Base-by-base conservation (phyloP, 2,113 vertebrate genomes). In the Todiramphus saurophagus region DNA sequence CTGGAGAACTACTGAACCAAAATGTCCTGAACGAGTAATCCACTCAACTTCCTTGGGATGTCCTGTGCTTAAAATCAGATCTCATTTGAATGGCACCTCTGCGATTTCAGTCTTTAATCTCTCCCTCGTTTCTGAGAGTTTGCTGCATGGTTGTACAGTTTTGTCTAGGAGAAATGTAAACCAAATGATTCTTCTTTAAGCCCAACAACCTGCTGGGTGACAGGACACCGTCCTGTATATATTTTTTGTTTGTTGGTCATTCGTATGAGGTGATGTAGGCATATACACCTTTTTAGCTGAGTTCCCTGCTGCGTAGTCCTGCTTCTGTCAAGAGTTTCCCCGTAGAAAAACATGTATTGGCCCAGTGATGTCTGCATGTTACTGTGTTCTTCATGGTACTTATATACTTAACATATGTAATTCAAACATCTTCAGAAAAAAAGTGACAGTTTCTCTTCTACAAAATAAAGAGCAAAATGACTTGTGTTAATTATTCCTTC, bases 401-500 rank as follows among this genome's bases (percentile, higher is more conserved):
- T 66, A 48, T 23, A 37, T 80, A 91, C 83, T 70, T 50, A 87
- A 37, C 69, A 78, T 96, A 91, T 46, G 46, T 89, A 80, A 95
- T 91, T 89, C 51, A 82, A 30, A 58, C 9, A 33, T 86, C 83
- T 81, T 82, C 67, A 94, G 68, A 69, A 95, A 93, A 92, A 85
- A 74, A 51, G 50, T 37, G 82, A 84, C 50, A 90, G 91, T 78
- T 96, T 80, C 44, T 93, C 51, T 93, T 93, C 76, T 69, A 43
- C 68, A 81, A 96, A 97, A 89, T 77, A 92, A 93, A 94, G 62
- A 59, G 19, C 13, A 13, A 60, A 86, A 77, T 24, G 74, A 44
- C 73, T 89, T 63, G 69, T 41, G 58, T 93, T 97, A 90, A 91
- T 90, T 95, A 82, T 58, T 89, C 64, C 64, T 95, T 79, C 74